phyloP scores from a whole-genome alignment of 2,888 invertebrate genomes.

The Stenurella melanura region DNA sequence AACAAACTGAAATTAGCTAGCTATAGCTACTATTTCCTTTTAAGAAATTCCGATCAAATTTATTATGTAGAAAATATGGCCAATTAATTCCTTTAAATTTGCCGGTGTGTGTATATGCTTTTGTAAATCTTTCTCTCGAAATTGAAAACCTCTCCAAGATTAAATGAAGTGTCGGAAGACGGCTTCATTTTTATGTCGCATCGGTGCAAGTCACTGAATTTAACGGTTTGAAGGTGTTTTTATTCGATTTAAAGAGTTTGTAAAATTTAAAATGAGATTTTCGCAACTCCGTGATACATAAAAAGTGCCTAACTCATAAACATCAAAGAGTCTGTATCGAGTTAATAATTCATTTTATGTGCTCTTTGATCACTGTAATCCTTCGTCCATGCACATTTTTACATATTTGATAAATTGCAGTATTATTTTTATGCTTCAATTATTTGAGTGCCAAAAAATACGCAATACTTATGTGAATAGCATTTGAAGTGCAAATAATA shows the following conservation, averaged over 20 bases:
- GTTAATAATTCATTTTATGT: constrained; percentile 3
- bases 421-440: neutral
- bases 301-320: neutral
- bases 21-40: too few relatives aligned
- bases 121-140: neutral
- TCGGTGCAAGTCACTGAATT: constrained; percentile 14
- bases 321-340: neutral
- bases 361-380: neutral
- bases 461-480: neutral
- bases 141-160: constrained; percentile 12
- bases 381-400: neutral
- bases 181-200: constrained; percentile 6
- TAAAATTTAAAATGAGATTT: neutral
- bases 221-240: constrained; percentile 20
- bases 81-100: too few relatives aligned
- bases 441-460: neutral
- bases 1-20: too few relatives aligned
- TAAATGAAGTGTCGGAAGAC: constrained; percentile 24
- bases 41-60: too few relatives aligned
- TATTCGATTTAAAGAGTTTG: constrained; percentile 14
- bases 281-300: neutral
- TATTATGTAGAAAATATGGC: too few relatives aligned
- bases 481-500: too few relatives aligned
- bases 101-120: neutral
- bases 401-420: neutral